Conservation (phyloP, 2,797 vertebrate genomes). For the Salmo trutta region DNA sequence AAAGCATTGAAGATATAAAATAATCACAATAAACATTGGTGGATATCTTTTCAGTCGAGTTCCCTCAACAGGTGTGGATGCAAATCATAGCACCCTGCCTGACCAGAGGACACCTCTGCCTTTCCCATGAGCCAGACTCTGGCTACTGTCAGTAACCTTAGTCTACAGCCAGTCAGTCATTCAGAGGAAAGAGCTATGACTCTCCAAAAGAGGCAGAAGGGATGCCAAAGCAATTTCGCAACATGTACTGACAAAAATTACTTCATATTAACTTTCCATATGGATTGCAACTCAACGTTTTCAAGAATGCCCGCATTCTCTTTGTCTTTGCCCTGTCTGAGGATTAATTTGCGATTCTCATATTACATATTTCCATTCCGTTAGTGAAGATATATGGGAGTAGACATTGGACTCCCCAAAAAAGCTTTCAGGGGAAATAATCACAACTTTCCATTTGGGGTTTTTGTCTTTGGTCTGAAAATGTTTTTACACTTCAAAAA, state of each 20-base stretch:
- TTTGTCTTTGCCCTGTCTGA: slow-evolving; percentile 80
- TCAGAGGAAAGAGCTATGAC: slow-evolving; percentile 64
- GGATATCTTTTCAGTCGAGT: slow-evolving; percentile 30
- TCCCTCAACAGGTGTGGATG: slow-evolving; percentile 39
- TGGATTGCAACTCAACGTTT: slow-evolving; percentile 79
- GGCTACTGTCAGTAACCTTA: slow-evolving; percentile 67
- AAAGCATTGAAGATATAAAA: background rate
- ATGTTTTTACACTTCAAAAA: too few species aligned
- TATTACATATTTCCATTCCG: slow-evolving; percentile 81
- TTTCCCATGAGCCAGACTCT: slow-evolving; percentile 60
- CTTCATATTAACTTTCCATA: slow-evolving; percentile 83
- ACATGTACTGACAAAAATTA: slow-evolving; percentile 85
- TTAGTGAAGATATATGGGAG: slow-evolving; percentile 68
- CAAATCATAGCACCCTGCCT: slow-evolving; percentile 46
- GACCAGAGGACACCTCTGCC: slow-evolving; percentile 59
- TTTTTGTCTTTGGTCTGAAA: too few species aligned
- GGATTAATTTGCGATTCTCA: slow-evolving; percentile 76
- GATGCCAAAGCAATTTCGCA: slow-evolving; percentile 81
- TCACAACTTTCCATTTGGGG: too few species aligned
- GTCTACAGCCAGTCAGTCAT: slow-evolving; percentile 52
- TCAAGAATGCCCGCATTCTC: slow-evolving; percentile 71
- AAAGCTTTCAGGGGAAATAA: slow-evolving; percentile 48
- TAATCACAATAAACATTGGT: background rate
- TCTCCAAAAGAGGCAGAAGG: slow-evolving; percentile 74
- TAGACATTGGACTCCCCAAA: slow-evolving; percentile 54